Evolutionary conservation across 2,888 invertebrate genomes (phyloP).

Genomic region (Salticus scenicus): DNA sequence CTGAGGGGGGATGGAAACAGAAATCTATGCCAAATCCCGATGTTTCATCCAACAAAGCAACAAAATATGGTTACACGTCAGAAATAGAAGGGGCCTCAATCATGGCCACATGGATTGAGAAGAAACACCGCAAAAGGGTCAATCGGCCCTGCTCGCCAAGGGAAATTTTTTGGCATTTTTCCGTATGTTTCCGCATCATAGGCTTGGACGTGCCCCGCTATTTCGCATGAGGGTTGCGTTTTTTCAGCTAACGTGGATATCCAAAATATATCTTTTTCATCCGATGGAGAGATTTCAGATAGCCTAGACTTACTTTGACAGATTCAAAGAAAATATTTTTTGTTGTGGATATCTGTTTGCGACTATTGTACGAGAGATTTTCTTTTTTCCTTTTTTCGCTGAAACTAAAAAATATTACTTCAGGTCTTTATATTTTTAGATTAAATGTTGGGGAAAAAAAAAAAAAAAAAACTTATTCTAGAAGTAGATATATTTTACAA

Average conservation of each 20-base stretch:
- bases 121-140: conserved; percentile 66
- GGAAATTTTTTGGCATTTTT: conserved; percentile 53
- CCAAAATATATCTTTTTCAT: conserved; percentile 59
- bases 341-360: background rate
- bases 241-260: conserved; percentile 30
- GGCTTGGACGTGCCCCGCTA: conserved; percentile 55
- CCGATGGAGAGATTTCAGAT: conserved; percentile 29
- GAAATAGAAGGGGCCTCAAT: conserved; percentile 47
- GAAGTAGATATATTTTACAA: too few species aligned
- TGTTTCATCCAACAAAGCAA: conserved; percentile 66
- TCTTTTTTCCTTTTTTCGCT: too few species aligned
- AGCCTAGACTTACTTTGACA: conserved; percentile 27
- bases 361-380: background rate
- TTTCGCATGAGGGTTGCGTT: conserved; percentile 48
- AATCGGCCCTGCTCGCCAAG: conserved; percentile 59
- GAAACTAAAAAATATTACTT: too few species aligned
- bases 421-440: too few species aligned
- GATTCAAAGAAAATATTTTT: conserved; percentile 8
- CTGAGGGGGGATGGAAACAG: conserved; percentile 44
- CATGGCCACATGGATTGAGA: conserved; percentile 62
- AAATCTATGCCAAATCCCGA: conserved; percentile 68
- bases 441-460: too few species aligned
- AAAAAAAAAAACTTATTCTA: too few species aligned
- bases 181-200: conserved; percentile 51
- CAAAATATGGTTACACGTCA: conserved; percentile 69